Evolutionary conservation across 2,113 vertebrate species (phyloP).

Genomic region (Ascaphus truei): DNA sequence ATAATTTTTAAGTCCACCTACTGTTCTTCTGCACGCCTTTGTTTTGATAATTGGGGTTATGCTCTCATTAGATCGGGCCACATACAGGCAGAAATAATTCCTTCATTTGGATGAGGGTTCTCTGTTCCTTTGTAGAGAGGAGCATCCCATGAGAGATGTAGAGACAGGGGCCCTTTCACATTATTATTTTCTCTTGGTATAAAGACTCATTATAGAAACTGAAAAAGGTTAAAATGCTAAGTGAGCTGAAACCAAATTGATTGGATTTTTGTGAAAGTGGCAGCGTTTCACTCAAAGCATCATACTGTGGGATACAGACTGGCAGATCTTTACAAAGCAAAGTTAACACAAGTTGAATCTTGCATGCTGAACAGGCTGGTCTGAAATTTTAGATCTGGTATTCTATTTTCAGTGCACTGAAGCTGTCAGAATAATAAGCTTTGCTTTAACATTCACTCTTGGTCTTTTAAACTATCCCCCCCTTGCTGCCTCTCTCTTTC

Average conservation of each 20-base stretch:
- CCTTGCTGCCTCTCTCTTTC: background rate
- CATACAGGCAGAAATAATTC: background rate
- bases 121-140: background rate
- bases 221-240: constrained; percentile 31
- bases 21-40: constrained; percentile 4
- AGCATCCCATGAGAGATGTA: constrained; percentile 3
- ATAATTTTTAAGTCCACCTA: background rate
- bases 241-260: constrained; percentile 13
- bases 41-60: constrained; percentile 32
- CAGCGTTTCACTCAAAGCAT: background rate
- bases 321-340: constrained; percentile 14
- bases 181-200: constrained; percentile 23
- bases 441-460: background rate
- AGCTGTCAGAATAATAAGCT: constrained; percentile 22
- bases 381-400: background rate
- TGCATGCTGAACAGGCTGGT: constrained; percentile 3
- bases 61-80: constrained; percentile 20
- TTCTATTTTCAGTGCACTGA: background rate
- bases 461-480: no score
- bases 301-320: background rate
- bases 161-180: constrained; percentile 5
- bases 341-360: background rate
- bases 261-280: constrained; percentile 19
- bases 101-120: background rate
- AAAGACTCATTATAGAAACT: constrained; percentile 18